Evolutionary conservation across 2,888 invertebrate species (phyloP), one percentile per base, ranked within the genome.

Genomic region (Mylabris sibirica): DNA sequence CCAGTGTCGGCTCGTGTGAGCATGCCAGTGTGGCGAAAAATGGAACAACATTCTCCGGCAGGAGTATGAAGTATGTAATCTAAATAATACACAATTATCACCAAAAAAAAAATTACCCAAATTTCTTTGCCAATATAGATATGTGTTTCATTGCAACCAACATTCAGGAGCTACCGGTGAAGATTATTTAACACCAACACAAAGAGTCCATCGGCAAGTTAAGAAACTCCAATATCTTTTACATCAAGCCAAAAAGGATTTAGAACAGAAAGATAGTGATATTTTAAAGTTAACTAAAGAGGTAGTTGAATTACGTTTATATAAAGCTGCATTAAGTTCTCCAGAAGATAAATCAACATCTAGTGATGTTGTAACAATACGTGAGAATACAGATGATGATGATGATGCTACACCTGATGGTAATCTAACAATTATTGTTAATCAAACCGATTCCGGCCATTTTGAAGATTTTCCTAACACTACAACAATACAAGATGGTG

Each of bases 111-210:
- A 35, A 34, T 38, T 61, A 8, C 59, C 3, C 11, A 38, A 57
- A 59, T 30, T 34, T 65, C 35, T 65, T 61, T 64, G 61, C 87
- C n/a, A n/a, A n/a, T n/a, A n/a, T n/a, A 91, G 93, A 76, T 95
- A 93, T 83, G 93, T 95, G 70, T 90, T 95, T 62, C 95, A 95
- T 83, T 95, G 95, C 83, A 93, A 93, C 65, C 91, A 93, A 74
- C 92, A 93, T 82, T 90, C 91, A 5, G 92, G 91, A 0, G 90
- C 91, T 62, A 91, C 92, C 62, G 92, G 91, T 59, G 92, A 94
- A 70, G 93, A 95, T 79, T 96, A 96, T 84, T 87, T 95, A 68
- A 96, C 96, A 64, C 96, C 96, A 14, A 96, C 95, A 0, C 96
- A 96, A 83, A 87, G 95, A 70, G 94, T 94, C 11, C 92, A 94